Percentiles rank a stretch among this genome's conserved stretches.
Evolutionary conservation across 1,140 invertebrate species (phyloP).

Genomic region (Megathymus violae): DNA sequence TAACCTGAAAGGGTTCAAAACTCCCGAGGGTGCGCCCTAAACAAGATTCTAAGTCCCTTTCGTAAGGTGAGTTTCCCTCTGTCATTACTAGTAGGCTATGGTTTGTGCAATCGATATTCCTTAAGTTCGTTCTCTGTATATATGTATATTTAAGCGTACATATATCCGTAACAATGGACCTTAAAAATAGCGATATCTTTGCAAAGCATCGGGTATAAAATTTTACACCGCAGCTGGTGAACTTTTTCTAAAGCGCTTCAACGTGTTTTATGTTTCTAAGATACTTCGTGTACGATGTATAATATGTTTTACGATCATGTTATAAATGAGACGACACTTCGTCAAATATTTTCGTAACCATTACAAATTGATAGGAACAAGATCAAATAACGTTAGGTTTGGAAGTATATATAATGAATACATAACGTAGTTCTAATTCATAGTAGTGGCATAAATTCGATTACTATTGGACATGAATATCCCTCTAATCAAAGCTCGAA

Average conservation of each 20-base stretch:
- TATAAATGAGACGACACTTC: too few species aligned
- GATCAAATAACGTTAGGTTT: too few species aligned
- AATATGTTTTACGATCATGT: too few species aligned
- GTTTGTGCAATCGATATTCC: slow-evolving; percentile 44
- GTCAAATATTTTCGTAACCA: too few species aligned
- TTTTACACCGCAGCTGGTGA: slow-evolving; percentile 31
- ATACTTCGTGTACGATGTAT: too few species aligned
- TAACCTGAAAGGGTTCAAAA: slow-evolving; percentile 75
- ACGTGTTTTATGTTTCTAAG: background rate
- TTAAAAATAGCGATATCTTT: slow-evolving; percentile 36
- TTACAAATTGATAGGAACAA: too few species aligned
- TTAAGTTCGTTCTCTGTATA: slow-evolving; percentile 34
- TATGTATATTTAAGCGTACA: slow-evolving; percentile 29
- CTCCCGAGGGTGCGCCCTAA: slow-evolving; percentile 14
- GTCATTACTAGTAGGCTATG: background rate
- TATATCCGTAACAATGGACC: slow-evolving; percentile 40
- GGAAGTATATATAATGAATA: too few species aligned
- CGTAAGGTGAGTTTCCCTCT: slow-evolving; percentile 32
- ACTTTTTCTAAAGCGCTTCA: slow-evolving; percentile 12
- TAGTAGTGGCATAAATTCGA: too few species aligned
- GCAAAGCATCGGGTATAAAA: slow-evolving; percentile 33
- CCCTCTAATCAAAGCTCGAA: too few species aligned
- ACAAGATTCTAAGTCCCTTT: slow-evolving; percentile 20
- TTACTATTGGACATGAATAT: too few species aligned
- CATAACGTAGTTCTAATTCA: too few species aligned